These are phyloP conservation scores for Charina bottae DNA, from an alignment of 2,113 vertebrate genomes.

Conservation along the genomic window DNA sequence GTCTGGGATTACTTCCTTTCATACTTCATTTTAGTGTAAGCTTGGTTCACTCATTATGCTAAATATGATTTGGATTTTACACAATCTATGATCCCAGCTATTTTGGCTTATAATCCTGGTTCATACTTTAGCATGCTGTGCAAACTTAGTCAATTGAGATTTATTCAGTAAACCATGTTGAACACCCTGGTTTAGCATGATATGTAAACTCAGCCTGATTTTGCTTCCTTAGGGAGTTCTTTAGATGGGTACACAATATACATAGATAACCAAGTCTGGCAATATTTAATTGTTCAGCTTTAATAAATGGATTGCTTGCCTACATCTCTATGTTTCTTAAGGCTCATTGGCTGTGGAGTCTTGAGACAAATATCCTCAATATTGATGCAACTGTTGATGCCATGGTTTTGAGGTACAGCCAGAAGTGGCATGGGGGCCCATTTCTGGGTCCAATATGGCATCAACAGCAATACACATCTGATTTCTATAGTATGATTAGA, in stretches of 20 bases:
- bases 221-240: slow-evolving; percentile 2
- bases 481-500: neutral
- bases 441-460: neutral
- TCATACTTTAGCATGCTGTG: neutral
- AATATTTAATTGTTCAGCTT: neutral
- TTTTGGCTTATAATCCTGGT: neutral
- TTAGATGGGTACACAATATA: neutral
- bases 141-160: neutral
- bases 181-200: neutral
- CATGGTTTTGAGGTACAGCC: neutral
- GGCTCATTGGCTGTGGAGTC: neutral
- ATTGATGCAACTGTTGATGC: neutral
- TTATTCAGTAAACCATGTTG: neutral
- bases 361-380: neutral
- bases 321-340: neutral
- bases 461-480: neutral
- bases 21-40: neutral
- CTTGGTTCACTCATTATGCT: neutral
- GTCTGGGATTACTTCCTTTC: slow-evolving; percentile 12
- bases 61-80: neutral
- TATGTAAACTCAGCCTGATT: neutral
- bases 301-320: neutral
- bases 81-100: neutral
- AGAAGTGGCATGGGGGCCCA: neutral
- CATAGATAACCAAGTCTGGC: neutral